These are phyloP conservation scores for Gerosis bhagava DNA, from an alignment of 2,888 invertebrate species.

Conservation along the genomic window DNA sequence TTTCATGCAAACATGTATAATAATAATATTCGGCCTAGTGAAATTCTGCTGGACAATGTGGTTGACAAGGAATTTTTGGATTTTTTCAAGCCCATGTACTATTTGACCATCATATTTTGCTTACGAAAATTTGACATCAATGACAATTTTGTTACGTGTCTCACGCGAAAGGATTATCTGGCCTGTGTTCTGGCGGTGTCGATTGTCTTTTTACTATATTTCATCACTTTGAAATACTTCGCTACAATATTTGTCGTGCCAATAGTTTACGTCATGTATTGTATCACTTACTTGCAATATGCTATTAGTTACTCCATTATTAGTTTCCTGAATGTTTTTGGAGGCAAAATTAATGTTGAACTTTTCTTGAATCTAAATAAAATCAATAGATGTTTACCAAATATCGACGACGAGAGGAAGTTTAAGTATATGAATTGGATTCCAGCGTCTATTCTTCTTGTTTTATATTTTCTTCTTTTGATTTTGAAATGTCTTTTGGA, in stretches of 20 bases:
- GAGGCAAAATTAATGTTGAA: constrained; percentile 22
- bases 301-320: constrained; percentile 25
- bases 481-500: constrained; percentile 23
- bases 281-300: constrained; percentile 21
- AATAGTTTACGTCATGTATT: constrained; percentile 19
- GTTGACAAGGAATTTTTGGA: constrained; percentile 14
- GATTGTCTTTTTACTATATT: constrained; percentile 23
- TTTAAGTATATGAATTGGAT: constrained; percentile 13
- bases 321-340: constrained; percentile 17
- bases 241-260: constrained; percentile 8
- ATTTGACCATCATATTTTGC: constrained; percentile 28
- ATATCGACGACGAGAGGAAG: constrained; percentile 8
- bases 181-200: constrained; percentile 11
- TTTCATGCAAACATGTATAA: neutral
- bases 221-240: constrained; percentile 23
- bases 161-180: constrained; percentile 13
- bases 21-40: constrained; percentile 2
- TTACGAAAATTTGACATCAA: constrained; percentile 29
- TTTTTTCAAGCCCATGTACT: constrained; percentile 25
- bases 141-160: constrained; percentile 16
- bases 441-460: constrained; percentile 1
- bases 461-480: constrained; percentile 17
- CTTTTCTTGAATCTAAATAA: constrained; percentile 24
- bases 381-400: constrained; percentile 19
- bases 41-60: constrained; percentile 11